Conservation (phyloP, 2,797 vertebrate species). For the Adrianichthys oophorus region DNA sequence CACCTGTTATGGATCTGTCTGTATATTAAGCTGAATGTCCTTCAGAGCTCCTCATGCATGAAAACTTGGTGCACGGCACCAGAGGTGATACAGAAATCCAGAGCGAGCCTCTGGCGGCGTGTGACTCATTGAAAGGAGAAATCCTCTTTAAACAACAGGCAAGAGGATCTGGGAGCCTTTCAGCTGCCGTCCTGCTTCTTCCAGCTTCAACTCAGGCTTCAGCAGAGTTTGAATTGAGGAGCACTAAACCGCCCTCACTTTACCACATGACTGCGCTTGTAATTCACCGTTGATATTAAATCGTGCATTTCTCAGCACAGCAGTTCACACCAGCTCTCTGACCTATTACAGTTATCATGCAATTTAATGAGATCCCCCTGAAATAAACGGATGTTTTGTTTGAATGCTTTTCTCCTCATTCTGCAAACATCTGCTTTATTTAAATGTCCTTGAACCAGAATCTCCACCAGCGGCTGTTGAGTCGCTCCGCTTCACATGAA, state of each 20-base stretch:
- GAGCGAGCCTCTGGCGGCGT: slow-evolving; percentile 4
- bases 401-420: not conserved
- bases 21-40: not conserved
- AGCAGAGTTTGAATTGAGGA: slow-evolving; percentile 20
- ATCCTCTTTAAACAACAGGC: slow-evolving; percentile 1
- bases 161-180: too few species aligned
- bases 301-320: slow-evolving; percentile 24
- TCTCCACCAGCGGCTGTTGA: slow-evolving; percentile 23
- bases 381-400: slow-evolving; percentile 20
- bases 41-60: slow-evolving; percentile 5
- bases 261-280: slow-evolving; percentile 39
- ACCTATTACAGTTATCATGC: slow-evolving; percentile 25
- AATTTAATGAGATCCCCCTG: slow-evolving; percentile 37
- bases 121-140: slow-evolving; percentile 11
- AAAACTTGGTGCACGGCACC: not conserved
- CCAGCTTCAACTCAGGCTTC: slow-evolving; percentile 6
- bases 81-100: not conserved
- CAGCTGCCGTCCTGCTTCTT: slow-evolving; percentile 1
- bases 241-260: slow-evolving; percentile 32
- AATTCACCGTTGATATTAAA: slow-evolving; percentile 45
- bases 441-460: slow-evolving; percentile 44
- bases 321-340: slow-evolving; percentile 22
- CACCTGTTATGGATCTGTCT: not conserved
- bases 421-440: slow-evolving; percentile 29
- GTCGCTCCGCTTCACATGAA: slow-evolving; percentile 20